phyloP scores from a whole-genome alignment of 2,888 invertebrate genomes.

The Empis livida region DNA sequence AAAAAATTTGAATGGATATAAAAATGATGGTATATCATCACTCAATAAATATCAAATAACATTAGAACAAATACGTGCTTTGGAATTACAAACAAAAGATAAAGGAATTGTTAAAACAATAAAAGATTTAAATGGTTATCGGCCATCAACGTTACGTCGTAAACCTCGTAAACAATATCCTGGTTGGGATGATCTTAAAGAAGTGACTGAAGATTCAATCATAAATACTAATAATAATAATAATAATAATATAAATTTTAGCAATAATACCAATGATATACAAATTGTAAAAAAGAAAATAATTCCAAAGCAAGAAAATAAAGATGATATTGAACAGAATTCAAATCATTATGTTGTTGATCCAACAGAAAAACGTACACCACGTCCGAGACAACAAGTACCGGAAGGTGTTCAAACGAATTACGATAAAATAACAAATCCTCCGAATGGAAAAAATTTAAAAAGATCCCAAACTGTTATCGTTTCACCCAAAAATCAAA shows the following conservation, averaged over 20 bases:
- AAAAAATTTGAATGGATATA: conserved; percentile 12
- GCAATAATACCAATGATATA: neutral
- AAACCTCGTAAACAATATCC: conserved; percentile 43
- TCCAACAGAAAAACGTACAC: conserved; percentile 22
- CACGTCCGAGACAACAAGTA: conserved; percentile 28
- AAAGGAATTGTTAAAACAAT: conserved; percentile 40
- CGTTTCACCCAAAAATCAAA: conserved; percentile 15
- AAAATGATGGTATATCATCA: conserved; percentile 27
- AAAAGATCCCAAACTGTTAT: conserved; percentile 33
- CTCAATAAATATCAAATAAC: conserved; percentile 51
- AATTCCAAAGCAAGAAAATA: too few species aligned
- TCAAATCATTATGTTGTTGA: conserved; percentile 27
- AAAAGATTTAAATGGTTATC: conserved; percentile 49
- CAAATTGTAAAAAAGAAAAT: conserved; percentile 1
- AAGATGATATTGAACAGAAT: neutral
- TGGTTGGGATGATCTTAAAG: conserved; percentile 41
- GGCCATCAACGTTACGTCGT: conserved; percentile 43
- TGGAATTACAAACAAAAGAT: conserved; percentile 36
- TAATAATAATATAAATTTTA: neutral
- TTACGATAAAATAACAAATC: conserved; percentile 4
- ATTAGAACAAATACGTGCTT: conserved; percentile 38
- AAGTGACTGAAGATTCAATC: conserved; percentile 9
- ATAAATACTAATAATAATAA: neutral
- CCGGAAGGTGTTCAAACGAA: conserved; percentile 16
- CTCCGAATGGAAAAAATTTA: conserved; percentile 12